These are phyloP conservation scores for Drosophila lowei DNA, from an alignment of 1,140 invertebrate genomes.

Conservation along the genomic window DNA sequence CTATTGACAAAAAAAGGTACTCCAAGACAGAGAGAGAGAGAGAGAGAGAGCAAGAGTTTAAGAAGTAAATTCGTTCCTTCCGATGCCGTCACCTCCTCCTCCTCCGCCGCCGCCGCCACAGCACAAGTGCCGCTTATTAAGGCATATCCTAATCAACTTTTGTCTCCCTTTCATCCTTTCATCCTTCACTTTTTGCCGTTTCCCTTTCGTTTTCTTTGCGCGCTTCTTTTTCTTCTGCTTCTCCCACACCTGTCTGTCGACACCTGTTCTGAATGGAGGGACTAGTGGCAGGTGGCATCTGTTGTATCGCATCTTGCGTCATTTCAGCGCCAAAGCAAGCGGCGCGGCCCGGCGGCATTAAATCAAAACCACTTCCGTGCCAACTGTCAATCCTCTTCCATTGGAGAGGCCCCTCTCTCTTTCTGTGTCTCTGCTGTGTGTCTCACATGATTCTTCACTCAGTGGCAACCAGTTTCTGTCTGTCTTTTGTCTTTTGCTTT, in stretches of 20 bases:
- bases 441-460: slow-evolving; percentile 42
- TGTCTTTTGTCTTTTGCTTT: slow-evolving; percentile 5
- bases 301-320: slow-evolving; percentile 62
- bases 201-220: slow-evolving; percentile 21
- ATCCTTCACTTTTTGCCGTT: slow-evolving; percentile 16
- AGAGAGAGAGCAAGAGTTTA: too few species aligned
- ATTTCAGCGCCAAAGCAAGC: slow-evolving; percentile 33
- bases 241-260: slow-evolving; percentile 54
- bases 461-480: slow-evolving; percentile 50
- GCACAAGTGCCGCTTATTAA: slow-evolving; percentile 5
- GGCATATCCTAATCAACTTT: slow-evolving; percentile 39
- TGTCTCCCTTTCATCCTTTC: slow-evolving; percentile 37
- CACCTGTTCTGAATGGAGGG: slow-evolving; percentile 52
- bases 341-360: slow-evolving; percentile 47
- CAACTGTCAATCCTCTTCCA: slow-evolving; percentile 45
- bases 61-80: too few species aligned
- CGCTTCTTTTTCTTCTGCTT: slow-evolving; percentile 17
- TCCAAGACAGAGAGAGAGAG: too few species aligned
- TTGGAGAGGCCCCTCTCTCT: slow-evolving; percentile 5
- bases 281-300: slow-evolving; percentile 39
- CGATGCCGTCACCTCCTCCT: background rate
- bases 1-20: too few species aligned
- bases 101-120: background rate
- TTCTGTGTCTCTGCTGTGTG: slow-evolving; percentile 15
- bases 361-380: slow-evolving; percentile 78